phyloP scores from a whole-genome alignment of 1,140 invertebrate species.

The Aphelinus certus region DNA sequence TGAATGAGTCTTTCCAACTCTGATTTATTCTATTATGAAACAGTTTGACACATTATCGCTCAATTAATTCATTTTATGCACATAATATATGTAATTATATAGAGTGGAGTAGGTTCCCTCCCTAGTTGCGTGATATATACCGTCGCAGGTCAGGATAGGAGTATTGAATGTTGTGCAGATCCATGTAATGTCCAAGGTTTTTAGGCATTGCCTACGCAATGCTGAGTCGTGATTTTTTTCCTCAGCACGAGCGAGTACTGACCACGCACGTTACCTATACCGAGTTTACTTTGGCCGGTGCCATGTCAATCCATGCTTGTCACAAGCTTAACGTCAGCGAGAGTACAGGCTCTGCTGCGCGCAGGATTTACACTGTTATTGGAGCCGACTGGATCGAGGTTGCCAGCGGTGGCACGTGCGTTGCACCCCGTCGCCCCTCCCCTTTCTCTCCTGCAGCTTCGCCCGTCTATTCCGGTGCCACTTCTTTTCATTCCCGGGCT shows the following conservation, averaged over 20 bases:
- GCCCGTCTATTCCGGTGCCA: background rate
- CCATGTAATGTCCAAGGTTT: no score
- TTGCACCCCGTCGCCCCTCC: conserved; percentile 21
- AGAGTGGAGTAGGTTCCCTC: no score
- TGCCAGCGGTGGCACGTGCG: conserved; percentile 41
- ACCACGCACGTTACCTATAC: background rate
- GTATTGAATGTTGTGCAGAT: no score
- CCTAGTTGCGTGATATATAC: no score
- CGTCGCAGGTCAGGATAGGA: no score
- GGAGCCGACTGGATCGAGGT: conserved; percentile 48
- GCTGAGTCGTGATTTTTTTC: background rate
- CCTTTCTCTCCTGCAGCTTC: conserved; percentile 4
- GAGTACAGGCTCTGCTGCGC: conserved; percentile 5
- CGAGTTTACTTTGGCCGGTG: background rate
- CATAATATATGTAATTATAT: no score
- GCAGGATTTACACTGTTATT: conserved; percentile 47
- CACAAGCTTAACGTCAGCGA: conserved; percentile 45
- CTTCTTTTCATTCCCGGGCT: conserved; percentile 28
- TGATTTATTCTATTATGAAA: no score
- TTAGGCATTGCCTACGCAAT: no score
- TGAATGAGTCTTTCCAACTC: no score
- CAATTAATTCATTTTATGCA: no score
- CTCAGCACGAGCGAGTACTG: conserved; percentile 11
- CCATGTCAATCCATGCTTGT: conserved; percentile 43
- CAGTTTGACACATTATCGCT: no score